Evolutionary conservation across 2,888 invertebrate species (phyloP).

Genomic region (Choristoneura rosaceana): DNA sequence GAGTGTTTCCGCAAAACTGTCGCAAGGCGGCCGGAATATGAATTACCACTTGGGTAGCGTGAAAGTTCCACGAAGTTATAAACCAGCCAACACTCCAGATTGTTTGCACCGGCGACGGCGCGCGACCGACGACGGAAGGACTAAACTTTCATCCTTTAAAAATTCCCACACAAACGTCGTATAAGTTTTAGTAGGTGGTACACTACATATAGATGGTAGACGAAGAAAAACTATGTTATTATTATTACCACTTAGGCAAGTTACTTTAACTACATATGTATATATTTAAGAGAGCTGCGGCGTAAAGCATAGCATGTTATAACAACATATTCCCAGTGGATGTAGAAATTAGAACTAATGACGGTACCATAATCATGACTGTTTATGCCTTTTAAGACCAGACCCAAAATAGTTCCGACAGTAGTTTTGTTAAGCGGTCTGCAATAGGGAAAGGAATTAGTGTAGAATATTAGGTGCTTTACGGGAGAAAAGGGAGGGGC

Average conservation of each 20-base stretch:
- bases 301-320: constrained; percentile 3
- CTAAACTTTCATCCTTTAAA: constrained; percentile 68
- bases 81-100: constrained; percentile 63
- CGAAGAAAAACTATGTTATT: constrained; percentile 25
- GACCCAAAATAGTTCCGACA: constrained; percentile 20
- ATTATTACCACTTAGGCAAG: neutral
- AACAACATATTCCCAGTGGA: neutral
- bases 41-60: constrained; percentile 59
- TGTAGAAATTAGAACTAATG: constrained; percentile 28
- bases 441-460: constrained; percentile 16
- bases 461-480: constrained; percentile 24
- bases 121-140: constrained; percentile 58
- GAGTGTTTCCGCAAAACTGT: constrained; percentile 29
- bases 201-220: constrained; percentile 53
- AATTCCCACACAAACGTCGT: constrained; percentile 54
- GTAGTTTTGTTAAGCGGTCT: constrained; percentile 12
- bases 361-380: constrained; percentile 20
- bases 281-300: neutral
- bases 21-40: constrained; percentile 43
- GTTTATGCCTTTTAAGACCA: constrained; percentile 10
- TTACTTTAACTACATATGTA: too few relatives aligned
- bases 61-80: constrained; percentile 69
- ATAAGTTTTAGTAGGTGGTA: constrained; percentile 54
- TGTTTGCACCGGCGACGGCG: constrained; percentile 63
- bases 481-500: neutral